Percentiles rank a stretch among this genome's conserved stretches.
These are phyloP conservation scores for Xestoiulus laeticollis DNA, from an alignment of 2,888 invertebrate genomes.

Conservation along the genomic window DNA sequence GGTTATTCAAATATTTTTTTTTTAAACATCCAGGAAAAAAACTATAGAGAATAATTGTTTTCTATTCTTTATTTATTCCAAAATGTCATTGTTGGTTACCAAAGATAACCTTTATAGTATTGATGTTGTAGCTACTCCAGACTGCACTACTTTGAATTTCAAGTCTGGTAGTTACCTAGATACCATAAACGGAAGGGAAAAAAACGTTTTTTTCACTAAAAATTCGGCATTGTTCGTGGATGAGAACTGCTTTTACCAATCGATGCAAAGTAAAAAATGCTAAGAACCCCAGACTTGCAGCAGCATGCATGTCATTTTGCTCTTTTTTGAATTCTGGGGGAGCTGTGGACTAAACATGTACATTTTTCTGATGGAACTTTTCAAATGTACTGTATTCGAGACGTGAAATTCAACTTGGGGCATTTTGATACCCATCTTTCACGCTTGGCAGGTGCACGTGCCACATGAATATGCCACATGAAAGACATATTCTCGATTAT, in stretches of 20 bases:
- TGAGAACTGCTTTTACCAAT: not conserved
- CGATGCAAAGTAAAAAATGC: not conserved
- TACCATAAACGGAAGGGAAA: not conserved
- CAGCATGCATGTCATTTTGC: not conserved
- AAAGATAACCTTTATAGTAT: not conserved
- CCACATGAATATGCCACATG: not conserved
- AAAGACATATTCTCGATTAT: not conserved
- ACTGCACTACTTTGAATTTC: not conserved
- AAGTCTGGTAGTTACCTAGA: not conserved
- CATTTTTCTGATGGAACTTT: not conserved
- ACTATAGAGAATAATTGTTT: too few species aligned
- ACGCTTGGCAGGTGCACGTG: not conserved
- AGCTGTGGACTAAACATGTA: not conserved
- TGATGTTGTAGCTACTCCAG: not conserved
- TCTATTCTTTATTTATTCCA: too few species aligned
- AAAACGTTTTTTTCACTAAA: not conserved
- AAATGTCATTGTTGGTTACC: too few species aligned
- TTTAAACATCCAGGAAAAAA: too few species aligned
- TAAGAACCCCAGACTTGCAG: not conserved
- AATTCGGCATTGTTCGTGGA: not conserved
- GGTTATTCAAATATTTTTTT: too few species aligned
- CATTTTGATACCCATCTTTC: not conserved
- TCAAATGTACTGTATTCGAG: not conserved
- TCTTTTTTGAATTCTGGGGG: not conserved
- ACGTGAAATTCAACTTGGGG: not conserved